Conservation (phyloP, 2,797 vertebrate genomes). For the Notolepis coatsorum region DNA sequence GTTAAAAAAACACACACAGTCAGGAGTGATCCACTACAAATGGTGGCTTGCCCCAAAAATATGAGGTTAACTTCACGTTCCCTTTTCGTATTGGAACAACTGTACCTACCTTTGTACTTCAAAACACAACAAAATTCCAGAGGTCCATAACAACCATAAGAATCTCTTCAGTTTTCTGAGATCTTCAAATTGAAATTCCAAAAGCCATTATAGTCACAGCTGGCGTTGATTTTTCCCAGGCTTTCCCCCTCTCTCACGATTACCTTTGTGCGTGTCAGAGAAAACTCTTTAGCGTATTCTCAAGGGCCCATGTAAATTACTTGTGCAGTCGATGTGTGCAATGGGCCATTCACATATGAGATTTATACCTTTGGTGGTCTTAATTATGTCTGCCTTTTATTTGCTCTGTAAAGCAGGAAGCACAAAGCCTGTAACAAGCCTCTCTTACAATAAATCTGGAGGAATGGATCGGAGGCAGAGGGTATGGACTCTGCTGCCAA, state of each 20-base stretch:
- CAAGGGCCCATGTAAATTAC: conserved; percentile 76
- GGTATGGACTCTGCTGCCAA: conserved; percentile 44
- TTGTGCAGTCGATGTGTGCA: conserved; percentile 73
- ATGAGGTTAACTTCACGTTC: no score
- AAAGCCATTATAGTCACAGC: no score
- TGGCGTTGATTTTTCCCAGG: no score
- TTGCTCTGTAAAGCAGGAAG: conserved; percentile 79
- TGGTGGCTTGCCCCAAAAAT: no score
- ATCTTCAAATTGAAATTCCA: no score
- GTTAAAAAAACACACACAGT: no score
- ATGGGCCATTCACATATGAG: conserved; percentile 77
- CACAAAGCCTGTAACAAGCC: conserved; percentile 72
- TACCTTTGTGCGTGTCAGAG: conserved; percentile 42
- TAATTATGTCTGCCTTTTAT: conserved; percentile 81
- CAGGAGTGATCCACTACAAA: no score
- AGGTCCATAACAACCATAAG: no score
- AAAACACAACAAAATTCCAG: no score
- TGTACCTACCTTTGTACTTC: no score
- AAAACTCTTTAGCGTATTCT: conserved; percentile 65
- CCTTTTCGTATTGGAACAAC: no score
- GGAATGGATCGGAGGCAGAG: conserved; percentile 36
- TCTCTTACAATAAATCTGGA: conserved; percentile 65
- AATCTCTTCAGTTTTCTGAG: no score
- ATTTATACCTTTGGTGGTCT: conserved; percentile 77
- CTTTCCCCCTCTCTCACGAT: background rate